Percentiles rank a stretch among this genome's conserved stretches.
phyloP scores from a whole-genome alignment of 30 jellyfish, hydroid and myxozoan species.

The Hydra vulgaris region DNA sequence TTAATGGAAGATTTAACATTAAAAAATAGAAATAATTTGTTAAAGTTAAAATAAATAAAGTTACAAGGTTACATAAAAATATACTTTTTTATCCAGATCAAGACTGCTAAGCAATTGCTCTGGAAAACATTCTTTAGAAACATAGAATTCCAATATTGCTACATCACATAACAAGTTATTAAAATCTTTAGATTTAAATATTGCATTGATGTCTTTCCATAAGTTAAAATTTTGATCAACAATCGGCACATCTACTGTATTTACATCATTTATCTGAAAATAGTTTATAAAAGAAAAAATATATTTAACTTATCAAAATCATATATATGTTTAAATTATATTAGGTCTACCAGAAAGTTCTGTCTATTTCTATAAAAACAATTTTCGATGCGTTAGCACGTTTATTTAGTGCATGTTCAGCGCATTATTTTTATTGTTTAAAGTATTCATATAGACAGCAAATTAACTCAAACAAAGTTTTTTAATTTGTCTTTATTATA shows the following conservation, averaged over 20 bases:
- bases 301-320: too few relatives aligned
- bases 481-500: too few relatives aligned
- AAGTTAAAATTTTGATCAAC: background rate
- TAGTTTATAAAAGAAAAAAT: too few relatives aligned
- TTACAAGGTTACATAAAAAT: background rate
- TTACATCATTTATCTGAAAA: background rate
- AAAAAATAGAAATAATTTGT: background rate
- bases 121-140: constrained; percentile 33
- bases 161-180: constrained; percentile 23
- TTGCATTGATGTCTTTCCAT: background rate
- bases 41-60: too few relatives aligned
- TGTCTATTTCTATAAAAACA: too few relatives aligned
- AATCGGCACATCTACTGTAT: background rate
- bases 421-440: too few relatives aligned
- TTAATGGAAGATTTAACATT: background rate
- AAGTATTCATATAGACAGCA: too few relatives aligned
- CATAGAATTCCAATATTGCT: constrained; percentile 39
- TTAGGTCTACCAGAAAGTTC: too few relatives aligned
- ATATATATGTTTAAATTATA: too few relatives aligned
- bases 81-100: constrained; percentile 16
- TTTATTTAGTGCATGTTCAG: too few relatives aligned
- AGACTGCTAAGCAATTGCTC: constrained; percentile 2
- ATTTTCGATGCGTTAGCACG: too few relatives aligned
- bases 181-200: background rate
- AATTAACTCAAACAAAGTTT: too few relatives aligned